Evolutionary conservation across 2,113 vertebrate genomes (phyloP).

Genomic region (Calidris pugnax): DNA sequence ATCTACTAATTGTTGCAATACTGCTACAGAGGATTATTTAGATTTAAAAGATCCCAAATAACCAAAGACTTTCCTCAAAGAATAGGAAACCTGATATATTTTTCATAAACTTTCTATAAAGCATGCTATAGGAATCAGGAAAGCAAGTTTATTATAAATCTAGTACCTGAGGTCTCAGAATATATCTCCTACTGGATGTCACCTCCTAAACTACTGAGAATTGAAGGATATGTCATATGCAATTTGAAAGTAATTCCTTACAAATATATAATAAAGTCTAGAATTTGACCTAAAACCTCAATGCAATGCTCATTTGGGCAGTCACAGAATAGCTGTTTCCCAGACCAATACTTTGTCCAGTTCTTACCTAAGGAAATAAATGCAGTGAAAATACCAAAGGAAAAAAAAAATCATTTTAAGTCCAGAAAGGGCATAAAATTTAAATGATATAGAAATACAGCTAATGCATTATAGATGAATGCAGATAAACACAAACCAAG

Average conservation of each 20-base stretch:
- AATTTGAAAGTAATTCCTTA: conserved; percentile 17
- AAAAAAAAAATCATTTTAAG: neutral
- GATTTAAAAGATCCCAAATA: neutral
- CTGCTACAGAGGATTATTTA: neutral
- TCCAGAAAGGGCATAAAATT: neutral
- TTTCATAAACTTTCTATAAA: neutral
- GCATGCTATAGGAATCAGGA: neutral
- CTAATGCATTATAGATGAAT: neutral
- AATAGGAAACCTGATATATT: neutral
- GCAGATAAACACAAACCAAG: neutral
- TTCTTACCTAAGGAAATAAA: neutral
- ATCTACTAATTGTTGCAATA: neutral
- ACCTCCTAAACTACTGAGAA: neutral
- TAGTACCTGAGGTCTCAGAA: neutral
- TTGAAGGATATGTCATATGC: neutral
- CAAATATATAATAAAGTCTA: neutral
- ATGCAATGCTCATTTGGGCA: neutral
- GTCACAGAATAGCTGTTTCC: neutral
- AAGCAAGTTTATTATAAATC: neutral
- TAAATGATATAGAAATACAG: neutral
- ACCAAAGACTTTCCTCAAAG: neutral
- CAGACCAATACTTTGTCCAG: rapidly evolving
- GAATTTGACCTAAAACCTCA: neutral
- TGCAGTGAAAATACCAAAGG: neutral
- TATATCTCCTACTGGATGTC: neutral